Conservation (phyloP, 2,888 invertebrate species). For the Drosophila trichaetosa region DNA sequence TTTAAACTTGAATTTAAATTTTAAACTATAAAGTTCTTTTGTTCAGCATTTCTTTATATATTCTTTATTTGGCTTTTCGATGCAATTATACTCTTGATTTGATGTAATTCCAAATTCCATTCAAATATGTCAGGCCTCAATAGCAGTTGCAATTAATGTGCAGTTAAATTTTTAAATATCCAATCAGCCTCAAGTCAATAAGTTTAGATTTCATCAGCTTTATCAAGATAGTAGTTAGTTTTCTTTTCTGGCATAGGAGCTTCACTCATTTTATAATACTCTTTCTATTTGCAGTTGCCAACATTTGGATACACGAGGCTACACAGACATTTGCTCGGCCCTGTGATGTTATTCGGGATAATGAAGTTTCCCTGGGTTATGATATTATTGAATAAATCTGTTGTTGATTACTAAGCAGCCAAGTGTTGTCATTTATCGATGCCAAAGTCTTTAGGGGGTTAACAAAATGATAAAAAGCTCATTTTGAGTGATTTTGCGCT, state of each 20-base stretch:
- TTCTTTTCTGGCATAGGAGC: background rate
- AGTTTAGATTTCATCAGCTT: background rate
- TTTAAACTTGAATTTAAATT: background rate
- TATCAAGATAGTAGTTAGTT: background rate
- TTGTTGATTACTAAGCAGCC: slow-evolving; percentile 39
- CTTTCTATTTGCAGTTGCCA: slow-evolving; percentile 87
- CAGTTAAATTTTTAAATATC: background rate
- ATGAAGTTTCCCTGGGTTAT: slow-evolving; percentile 76
- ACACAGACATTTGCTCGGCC: slow-evolving; percentile 91
- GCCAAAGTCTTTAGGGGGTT: slow-evolving; percentile 51
- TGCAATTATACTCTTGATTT: background rate
- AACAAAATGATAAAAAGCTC: slow-evolving; percentile 39
- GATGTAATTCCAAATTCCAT: background rate
- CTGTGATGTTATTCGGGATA: slow-evolving; percentile 83
- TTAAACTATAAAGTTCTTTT: background rate
- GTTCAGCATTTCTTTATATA: background rate
- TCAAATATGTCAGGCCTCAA: background rate
- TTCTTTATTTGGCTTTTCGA: background rate
- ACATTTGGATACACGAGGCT: slow-evolving; percentile 95
- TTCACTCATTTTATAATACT: background rate
- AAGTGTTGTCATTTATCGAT: background rate
- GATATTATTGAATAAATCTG: slow-evolving; percentile 67
- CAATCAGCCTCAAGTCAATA: background rate
- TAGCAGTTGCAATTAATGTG: background rate
- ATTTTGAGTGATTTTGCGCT: slow-evolving; percentile 36